Conservation (phyloP, 2,797 vertebrate genomes). For the Peromyscus eremicus region DNA sequence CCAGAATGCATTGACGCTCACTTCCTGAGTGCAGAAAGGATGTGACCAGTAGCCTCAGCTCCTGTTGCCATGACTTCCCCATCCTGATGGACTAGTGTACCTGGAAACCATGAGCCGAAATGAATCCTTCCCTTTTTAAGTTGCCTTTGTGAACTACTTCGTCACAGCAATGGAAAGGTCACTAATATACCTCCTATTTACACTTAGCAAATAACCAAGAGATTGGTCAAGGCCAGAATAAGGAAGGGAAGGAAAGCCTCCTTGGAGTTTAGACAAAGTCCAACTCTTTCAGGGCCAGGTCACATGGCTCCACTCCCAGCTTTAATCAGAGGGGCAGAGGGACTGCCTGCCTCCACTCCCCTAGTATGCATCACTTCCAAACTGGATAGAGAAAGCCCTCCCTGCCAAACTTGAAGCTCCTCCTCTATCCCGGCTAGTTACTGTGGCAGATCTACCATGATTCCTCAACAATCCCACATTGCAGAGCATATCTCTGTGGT, state of each 20-base stretch:
- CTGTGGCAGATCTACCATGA: not conserved
- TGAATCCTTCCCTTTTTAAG: not conserved
- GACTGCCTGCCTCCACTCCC: not conserved
- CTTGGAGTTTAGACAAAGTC: not conserved
- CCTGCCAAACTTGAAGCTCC: not conserved
- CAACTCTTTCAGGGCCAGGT: not conserved
- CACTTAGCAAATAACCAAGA: not conserved
- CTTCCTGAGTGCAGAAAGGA: not conserved
- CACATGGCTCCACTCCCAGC: not conserved
- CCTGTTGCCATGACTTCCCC: not conserved
- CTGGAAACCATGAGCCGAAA: not conserved
- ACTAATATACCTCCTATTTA: not conserved
- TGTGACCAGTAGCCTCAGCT: not conserved
- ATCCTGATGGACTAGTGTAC: not conserved
- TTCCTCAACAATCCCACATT: not conserved
- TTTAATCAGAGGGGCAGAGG: too few relatives aligned
- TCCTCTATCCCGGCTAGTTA: not conserved
- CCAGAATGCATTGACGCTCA: too few relatives aligned
- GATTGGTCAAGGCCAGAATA: not conserved
- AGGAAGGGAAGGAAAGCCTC: not conserved
- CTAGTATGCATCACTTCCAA: not conserved
- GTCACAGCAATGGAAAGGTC: not conserved
- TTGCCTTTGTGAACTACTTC: not conserved
- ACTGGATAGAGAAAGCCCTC: fast-evolving
- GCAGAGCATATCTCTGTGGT: not conserved